Evolutionary conservation across 2,113 vertebrate species (phyloP).

Genomic region (Chaetura pelagica): DNA sequence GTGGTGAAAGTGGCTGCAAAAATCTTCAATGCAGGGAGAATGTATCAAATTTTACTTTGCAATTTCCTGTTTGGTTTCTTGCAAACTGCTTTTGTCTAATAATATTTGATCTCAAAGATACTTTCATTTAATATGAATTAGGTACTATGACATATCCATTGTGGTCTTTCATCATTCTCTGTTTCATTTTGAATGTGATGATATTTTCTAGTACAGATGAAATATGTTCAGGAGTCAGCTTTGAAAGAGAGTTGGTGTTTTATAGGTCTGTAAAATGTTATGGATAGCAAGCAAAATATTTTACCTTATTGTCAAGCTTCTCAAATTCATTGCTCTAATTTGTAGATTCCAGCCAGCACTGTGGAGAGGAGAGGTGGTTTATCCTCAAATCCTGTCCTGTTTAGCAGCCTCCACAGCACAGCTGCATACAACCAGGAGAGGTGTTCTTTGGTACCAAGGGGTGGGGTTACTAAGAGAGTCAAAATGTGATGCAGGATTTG

Average conservation of each 20-base stretch:
- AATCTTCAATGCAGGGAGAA: neutral
- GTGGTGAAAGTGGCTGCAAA: neutral
- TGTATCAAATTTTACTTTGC: neutral
- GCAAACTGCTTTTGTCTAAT: slow-evolving; percentile 19
- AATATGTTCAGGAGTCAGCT: slow-evolving; percentile 9
- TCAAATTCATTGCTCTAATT: neutral
- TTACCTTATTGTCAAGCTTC: neutral
- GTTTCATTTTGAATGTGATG: slow-evolving; percentile 20
- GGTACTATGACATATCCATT: neutral
- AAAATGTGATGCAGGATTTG: neutral
- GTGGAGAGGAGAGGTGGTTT: neutral
- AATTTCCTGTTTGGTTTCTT: slow-evolving; percentile 22
- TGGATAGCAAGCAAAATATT: neutral
- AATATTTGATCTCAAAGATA: neutral
- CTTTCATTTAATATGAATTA: slow-evolving; percentile 24
- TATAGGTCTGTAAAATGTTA: neutral
- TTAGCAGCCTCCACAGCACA: neutral
- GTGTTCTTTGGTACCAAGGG: neutral
- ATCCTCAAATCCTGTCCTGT: neutral
- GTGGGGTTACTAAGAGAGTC: neutral
- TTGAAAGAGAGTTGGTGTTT: neutral
- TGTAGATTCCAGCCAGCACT: neutral
- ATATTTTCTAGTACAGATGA: neutral
- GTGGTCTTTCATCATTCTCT: neutral
- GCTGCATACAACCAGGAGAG: neutral